A percentile compares a stretch with the other conserved stretches of the same genome.
Conservation (phyloP, 2,113 vertebrate species). For the Callipepla squamata region DNA sequence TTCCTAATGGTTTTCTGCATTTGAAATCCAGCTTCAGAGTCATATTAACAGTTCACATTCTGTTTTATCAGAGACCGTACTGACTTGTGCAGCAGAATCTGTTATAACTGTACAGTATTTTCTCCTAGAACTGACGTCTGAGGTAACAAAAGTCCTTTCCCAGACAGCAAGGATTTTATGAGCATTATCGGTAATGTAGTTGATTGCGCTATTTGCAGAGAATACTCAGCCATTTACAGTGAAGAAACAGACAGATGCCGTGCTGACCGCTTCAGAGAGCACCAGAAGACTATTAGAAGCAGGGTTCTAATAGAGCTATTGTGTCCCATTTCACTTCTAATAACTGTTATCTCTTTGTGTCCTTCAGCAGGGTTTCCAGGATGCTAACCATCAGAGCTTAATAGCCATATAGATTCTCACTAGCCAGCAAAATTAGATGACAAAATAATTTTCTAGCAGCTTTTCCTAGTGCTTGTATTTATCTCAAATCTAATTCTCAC, state of each 20-base stretch:
- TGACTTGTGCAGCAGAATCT: not conserved
- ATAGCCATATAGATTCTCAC: constrained; percentile 10
- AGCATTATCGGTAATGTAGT: constrained; percentile 17
- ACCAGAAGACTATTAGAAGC: constrained; percentile 20
- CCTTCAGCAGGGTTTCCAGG: constrained; percentile 20
- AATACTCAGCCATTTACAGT: not conserved
- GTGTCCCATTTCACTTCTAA: constrained; percentile 22
- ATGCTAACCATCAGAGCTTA: constrained; percentile 7
- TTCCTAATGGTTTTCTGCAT: not conserved
- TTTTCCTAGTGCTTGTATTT: constrained; percentile 23
- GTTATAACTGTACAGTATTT: not conserved
- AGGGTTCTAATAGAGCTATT: not conserved
- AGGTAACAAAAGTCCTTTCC: not conserved
- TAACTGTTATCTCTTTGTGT: not conserved
- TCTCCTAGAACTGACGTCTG: not conserved
- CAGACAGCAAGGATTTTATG: constrained; percentile 20
- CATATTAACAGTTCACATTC: not conserved
- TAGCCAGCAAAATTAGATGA: constrained; percentile 1
- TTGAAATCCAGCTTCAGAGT: not conserved
- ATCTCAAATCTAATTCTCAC: not conserved
- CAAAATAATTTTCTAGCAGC: constrained; percentile 9
- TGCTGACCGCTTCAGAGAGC: not conserved
- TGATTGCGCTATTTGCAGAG: constrained; percentile 2
- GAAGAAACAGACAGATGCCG: not conserved
- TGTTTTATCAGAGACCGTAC: not conserved